Evolutionary conservation across 2,113 vertebrate species (phyloP), one percentile per base, ranked within the genome.

Genomic region (Ranitomeya imitator): DNA sequence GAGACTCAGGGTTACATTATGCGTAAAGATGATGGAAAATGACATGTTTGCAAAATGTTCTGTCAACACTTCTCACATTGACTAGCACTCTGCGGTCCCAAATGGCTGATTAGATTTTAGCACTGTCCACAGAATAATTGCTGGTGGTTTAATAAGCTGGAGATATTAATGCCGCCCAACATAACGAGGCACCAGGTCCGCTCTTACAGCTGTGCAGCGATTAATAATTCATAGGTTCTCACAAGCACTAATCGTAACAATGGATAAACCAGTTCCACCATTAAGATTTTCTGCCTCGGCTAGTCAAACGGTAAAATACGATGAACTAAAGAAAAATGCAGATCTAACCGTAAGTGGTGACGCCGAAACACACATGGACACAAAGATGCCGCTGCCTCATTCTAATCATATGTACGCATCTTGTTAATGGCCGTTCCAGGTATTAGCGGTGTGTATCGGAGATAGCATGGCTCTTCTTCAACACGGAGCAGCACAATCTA

Each of bases 211-310:
- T 55, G 14, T 8, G 23, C 55, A 9, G 55, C 55, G 16, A 26
- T 55, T 79, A 80, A 31, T 80, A 80, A 80, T 80, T 80, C 4
- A 80, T 60, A 19, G 23, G 1, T 60, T 60, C 79, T 60, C 79
- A 59, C 55, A 59, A 18, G 13, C 55, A 60, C 23, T 80, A 80
- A 80, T 80, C 60, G 71, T 45, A 45, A 10, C 71, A 74, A 51
- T 9, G 31, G 54, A 59, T 23, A 26, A 79, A 57, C 52, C 55
- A 79, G 59, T 59, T 16, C 37, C 13, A n/a, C 55, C 16, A 15
- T 80, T 31, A 80, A 57, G 23, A 80, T 18, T 51, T 37, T 5
- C 7, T 45, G 37, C 37, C 37, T 45, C 3, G 15, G 45, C 26
- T 45, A 7, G 14, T 37, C 7, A 37, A 7, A 6, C 18, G 26